A percentile compares a stretch with the other conserved stretches of the same genome.
Evolutionary conservation across 2,888 invertebrate genomes (phyloP).

Genomic region (Folsomia candida): DNA sequence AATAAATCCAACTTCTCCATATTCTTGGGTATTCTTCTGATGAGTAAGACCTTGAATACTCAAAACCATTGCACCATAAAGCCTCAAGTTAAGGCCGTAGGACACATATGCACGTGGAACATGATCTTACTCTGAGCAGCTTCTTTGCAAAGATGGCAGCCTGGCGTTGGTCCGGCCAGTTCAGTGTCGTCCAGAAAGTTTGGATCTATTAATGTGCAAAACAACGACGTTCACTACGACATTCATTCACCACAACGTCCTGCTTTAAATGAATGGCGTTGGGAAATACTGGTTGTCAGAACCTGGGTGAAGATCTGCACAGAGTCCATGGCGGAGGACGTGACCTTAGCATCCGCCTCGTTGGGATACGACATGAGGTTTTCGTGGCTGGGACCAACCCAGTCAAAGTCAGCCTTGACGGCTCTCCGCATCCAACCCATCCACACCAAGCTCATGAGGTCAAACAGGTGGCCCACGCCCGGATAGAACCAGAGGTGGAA

Average conservation of each 20-base stretch:
- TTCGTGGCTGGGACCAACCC: constrained; percentile 14
- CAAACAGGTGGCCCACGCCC: constrained; percentile 30
- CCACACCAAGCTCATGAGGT: constrained; percentile 19
- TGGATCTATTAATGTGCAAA: constrained; percentile 31
- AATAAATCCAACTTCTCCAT: too few relatives aligned
- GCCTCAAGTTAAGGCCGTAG: too few relatives aligned
- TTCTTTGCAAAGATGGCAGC: constrained; percentile 11
- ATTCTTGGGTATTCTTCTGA: too few relatives aligned
- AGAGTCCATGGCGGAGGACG: constrained; percentile 31
- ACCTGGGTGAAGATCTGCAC: constrained; percentile 20
- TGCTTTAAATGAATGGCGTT: too few relatives aligned
- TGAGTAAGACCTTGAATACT: too few relatives aligned
- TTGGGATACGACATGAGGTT: background rate
- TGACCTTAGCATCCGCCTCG: background rate
- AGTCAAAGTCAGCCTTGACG: constrained; percentile 9
- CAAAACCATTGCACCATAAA: too few relatives aligned
- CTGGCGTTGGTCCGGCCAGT: constrained; percentile 28
- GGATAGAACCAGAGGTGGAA: constrained; percentile 32
- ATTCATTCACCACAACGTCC: too few relatives aligned
- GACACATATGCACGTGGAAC: too few relatives aligned
- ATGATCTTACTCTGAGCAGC: too few relatives aligned
- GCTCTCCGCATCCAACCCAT: constrained; percentile 30
- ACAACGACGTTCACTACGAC: too few relatives aligned
- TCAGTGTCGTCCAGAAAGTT: constrained; percentile 28
- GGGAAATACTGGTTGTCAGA: too few relatives aligned